Percentiles rank a stretch among this genome's conserved stretches.
Conservation (phyloP, 2,797 vertebrate species). For the Parotocinclus haroldoi region DNA sequence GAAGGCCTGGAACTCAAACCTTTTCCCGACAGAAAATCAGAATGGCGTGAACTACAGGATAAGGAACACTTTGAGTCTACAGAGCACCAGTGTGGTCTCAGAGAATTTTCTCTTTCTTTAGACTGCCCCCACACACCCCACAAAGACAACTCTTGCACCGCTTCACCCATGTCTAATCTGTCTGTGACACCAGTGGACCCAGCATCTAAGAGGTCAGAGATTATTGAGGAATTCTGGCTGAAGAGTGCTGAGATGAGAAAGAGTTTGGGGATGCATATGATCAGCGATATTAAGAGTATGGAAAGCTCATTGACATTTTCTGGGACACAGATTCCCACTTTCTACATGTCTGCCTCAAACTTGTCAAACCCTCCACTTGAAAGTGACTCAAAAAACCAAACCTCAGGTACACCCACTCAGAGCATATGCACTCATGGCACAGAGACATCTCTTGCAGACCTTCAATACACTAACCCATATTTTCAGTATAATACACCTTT, state of each 20-base stretch:
- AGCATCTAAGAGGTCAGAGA: conserved; percentile 66
- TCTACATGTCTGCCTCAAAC: conserved; percentile 14
- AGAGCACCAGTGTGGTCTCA: background rate
- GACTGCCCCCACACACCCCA: conserved; percentile 67
- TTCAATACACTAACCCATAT: conserved; percentile 51
- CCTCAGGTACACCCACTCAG: conserved; percentile 44
- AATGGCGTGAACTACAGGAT: conserved; percentile 13
- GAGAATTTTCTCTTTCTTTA: conserved; percentile 47
- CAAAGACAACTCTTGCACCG: conserved; percentile 62
- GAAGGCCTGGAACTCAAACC: conserved; percentile 66
- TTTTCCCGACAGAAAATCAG: background rate
- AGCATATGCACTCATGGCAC: conserved; percentile 40
- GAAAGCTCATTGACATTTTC: conserved; percentile 20
- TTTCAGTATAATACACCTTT: conserved; percentile 32
- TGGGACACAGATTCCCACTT: conserved; percentile 8
- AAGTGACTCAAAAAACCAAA: conserved; percentile 31
- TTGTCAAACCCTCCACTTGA: conserved; percentile 14
- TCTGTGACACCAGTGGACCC: conserved; percentile 59
- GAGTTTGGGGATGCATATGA: conserved; percentile 73
- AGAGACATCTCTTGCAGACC: conserved; percentile 19
- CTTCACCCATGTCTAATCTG: conserved; percentile 63
- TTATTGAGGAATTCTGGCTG: conserved; percentile 84
- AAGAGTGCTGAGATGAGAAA: conserved; percentile 81
- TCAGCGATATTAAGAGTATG: conserved; percentile 57
- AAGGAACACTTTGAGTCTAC: conserved; percentile 53